Evolutionary conservation across 2,797 vertebrate genomes (phyloP).

Genomic region (Chrosomus eos): DNA sequence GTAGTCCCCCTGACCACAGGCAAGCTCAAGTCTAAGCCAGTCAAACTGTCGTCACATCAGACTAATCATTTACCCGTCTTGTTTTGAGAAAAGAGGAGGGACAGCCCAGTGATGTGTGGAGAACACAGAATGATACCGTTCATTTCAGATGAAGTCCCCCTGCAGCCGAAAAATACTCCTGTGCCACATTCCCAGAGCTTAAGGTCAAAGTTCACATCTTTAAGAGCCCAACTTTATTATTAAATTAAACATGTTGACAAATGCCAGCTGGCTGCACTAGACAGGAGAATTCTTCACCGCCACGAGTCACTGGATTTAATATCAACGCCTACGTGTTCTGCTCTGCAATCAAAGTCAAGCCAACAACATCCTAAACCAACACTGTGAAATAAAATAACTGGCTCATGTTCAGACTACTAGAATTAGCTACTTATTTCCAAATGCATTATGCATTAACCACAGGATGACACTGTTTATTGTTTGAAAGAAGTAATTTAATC

Average conservation of each 20-base stretch:
- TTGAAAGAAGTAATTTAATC: background rate
- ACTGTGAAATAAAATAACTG: background rate
- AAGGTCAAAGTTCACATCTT: constrained; percentile 47
- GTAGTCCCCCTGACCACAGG: background rate
- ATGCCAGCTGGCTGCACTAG: constrained; percentile 10
- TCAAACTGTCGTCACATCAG: constrained; percentile 12
- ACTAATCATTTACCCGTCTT: constrained; percentile 53
- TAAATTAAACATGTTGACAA: constrained; percentile 48
- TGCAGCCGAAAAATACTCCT: constrained; percentile 6
- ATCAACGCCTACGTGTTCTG: background rate
- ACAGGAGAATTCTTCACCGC: constrained; percentile 8
- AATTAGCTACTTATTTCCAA: background rate
- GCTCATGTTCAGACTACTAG: background rate
- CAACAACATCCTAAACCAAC: constrained; percentile 21
- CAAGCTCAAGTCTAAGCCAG: constrained; percentile 26
- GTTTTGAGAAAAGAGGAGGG: constrained; percentile 9
- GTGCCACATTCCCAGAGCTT: constrained; percentile 35
- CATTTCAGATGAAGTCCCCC: constrained; percentile 6
- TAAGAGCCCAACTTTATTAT: constrained; percentile 37
- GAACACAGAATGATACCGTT: constrained; percentile 28
- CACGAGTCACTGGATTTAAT: constrained; percentile 26
- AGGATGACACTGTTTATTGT: background rate
- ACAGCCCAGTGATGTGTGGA: constrained; percentile 2
- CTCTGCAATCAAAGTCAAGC: constrained; percentile 11
- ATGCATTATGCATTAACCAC: background rate